phyloP scores from a whole-genome alignment of 1,140 invertebrate species.

The Trichoplusia ni region DNA sequence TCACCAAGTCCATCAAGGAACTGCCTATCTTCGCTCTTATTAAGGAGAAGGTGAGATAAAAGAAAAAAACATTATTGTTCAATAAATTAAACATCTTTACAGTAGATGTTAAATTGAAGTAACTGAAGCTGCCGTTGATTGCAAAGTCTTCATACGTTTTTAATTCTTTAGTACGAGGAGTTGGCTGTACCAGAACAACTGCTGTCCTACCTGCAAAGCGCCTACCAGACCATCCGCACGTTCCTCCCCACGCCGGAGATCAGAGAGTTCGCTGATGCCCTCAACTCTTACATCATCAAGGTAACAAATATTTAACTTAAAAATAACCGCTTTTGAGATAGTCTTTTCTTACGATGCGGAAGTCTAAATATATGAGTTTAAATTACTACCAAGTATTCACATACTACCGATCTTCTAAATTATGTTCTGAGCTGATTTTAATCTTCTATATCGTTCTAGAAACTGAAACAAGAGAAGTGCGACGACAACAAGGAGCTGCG shows the following conservation, averaged over 20 bases:
- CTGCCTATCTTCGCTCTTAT: slow-evolving; percentile 82
- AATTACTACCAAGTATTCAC: too few species aligned
- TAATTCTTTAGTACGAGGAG: slow-evolving; percentile 59
- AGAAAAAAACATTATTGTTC: too few species aligned
- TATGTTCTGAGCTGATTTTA: too few species aligned
- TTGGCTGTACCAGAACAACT: slow-evolving; percentile 79
- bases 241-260: slow-evolving; percentile 83
- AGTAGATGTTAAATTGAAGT: too few species aligned
- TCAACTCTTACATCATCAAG: slow-evolving; percentile 84
- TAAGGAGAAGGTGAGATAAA: slow-evolving; percentile 76
- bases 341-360: background rate
- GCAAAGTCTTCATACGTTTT: too few species aligned
- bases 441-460: slow-evolving; percentile 55
- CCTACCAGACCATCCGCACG: slow-evolving; percentile 75
- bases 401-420: background rate
- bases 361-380: too few species aligned
- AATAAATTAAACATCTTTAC: too few species aligned
- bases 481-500: slow-evolving; percentile 83
- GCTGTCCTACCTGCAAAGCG: slow-evolving; percentile 76
- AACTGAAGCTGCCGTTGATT: too few species aligned
- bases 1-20: slow-evolving; percentile 82
- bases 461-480: slow-evolving; percentile 79
- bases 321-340: background rate
- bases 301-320: slow-evolving; percentile 45
- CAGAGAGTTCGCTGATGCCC: slow-evolving; percentile 80